These are phyloP conservation scores for Antitype chi DNA, from an alignment of 2,888 invertebrate species.

Conservation along the genomic window DNA sequence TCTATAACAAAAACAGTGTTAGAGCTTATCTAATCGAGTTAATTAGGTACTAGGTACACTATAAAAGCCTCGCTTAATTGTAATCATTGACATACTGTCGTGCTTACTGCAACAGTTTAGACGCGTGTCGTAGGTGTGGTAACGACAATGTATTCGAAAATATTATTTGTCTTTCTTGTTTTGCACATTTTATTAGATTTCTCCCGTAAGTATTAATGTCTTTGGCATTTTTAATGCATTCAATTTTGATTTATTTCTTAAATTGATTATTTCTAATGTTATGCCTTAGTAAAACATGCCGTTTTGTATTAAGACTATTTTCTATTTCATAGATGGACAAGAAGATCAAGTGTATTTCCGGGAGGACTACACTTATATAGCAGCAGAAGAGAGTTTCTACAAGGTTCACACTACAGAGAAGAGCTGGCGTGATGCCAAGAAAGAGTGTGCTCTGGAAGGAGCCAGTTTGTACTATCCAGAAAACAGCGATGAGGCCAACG, in stretches of 20 bases:
- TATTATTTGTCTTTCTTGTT: conserved; percentile 29
- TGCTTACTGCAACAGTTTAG: neutral
- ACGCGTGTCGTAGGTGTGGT: neutral
- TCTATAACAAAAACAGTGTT: neutral
- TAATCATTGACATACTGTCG: neutral
- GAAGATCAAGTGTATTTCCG: neutral
- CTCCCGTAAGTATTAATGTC: conserved; percentile 36
- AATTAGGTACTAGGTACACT: neutral
- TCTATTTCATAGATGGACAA: conserved; percentile 17
- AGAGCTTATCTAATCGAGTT: neutral
- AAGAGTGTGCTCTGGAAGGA: conserved; percentile 13
- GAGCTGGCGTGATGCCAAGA: conserved; percentile 16
- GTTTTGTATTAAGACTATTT: neutral
- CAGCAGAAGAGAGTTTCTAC: conserved; percentile 1
- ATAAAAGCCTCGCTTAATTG: neutral
- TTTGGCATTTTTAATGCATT: neutral
- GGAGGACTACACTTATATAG: conserved; percentile 14
- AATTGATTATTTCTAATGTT: neutral
- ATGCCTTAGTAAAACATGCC: neutral
- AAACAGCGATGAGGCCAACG: neutral
- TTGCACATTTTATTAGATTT: conserved; percentile 18
- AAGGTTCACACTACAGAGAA: neutral
- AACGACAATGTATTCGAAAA: conserved; percentile 38
- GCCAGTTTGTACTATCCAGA: conserved; percentile 24
- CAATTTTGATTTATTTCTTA: no score